Evolutionary conservation across 2,888 invertebrate genomes (phyloP), one percentile per base, ranked within the genome.

Genomic region (Hyles lineata): DNA sequence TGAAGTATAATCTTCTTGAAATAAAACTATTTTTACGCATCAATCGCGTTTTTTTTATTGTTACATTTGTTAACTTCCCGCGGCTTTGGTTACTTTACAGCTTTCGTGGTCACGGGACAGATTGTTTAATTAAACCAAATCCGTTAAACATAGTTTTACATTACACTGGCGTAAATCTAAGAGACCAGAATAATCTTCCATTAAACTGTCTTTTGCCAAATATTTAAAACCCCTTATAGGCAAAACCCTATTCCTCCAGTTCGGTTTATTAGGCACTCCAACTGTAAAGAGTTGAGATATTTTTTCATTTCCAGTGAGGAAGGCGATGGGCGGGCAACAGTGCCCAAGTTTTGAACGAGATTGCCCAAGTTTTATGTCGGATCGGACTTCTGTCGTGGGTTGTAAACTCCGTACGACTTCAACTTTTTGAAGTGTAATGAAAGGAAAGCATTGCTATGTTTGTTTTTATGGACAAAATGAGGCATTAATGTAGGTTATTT

Each of bases 281-380:
- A 50, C 3, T 67, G 67, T 17, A 50, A 67, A 23, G 15, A 43
- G 21, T 63, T 63, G 9, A 23, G 67, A 43, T 67, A 50, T 67
- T 67, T 67, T 67, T 67, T 67, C 63, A 67, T 67, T 67, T 67
- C 67, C 67, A 67, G 43, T 50, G 23, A 67, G 21, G 35, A 35
- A 63, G 21, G 19, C 21, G 62, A 9, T 43, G 35, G 67, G 43
- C 17, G 15, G 17, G n/a, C 62, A 62, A 25, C 67, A 63, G n/a
- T 43, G 50, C 70, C 32, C 19, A 59, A 70, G 70, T 59, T 70
- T 32, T 11, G 59, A 70, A 70, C 59, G 32, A 70, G 70, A 70
- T 70, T 70, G 70, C 58, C 29, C 32, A 70, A 70, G 70, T 70
- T 70, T 70, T 58, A 70, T 70, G 59, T 59, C 55, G 70, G 35